Conservation (phyloP, 2,797 vertebrate species). For the Chaunax sp. region DNA sequence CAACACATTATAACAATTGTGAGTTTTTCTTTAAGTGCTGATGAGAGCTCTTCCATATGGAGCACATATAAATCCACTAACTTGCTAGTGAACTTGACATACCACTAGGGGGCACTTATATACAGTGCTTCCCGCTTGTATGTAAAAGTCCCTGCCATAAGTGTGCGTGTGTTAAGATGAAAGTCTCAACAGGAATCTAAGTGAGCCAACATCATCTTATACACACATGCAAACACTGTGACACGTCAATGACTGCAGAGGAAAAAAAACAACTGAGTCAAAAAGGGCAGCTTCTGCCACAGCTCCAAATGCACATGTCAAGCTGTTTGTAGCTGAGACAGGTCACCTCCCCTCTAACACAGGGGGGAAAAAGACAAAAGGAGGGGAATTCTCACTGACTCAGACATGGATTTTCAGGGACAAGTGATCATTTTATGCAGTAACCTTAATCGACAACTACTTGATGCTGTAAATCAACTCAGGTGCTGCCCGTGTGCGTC, state of each 20-base stretch:
- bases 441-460: constrained; percentile 88
- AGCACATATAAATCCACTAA: constrained; percentile 15
- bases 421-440: constrained; percentile 84
- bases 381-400: constrained; percentile 58
- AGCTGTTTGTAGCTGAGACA: constrained; percentile 44
- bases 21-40: constrained; percentile 10
- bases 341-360: constrained; percentile 28
- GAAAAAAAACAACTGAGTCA: constrained; percentile 34
- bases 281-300: constrained; percentile 34
- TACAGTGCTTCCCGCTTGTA: constrained; percentile 62
- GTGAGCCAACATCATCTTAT: constrained; percentile 29
- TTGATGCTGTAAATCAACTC: constrained; percentile 84
- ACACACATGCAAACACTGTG: constrained; percentile 19
- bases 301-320: constrained; percentile 20
- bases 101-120: constrained; percentile 83
- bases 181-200: constrained; percentile 38
- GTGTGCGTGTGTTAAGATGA: constrained; percentile 24
- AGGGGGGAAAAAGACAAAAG: constrained; percentile 16
- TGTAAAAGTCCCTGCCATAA: constrained; percentile 41
- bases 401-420: constrained; percentile 82
- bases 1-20: not conserved
- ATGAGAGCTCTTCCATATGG: constrained; percentile 24
- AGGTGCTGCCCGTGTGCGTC: constrained; percentile 25
- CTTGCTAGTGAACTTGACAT: constrained; percentile 38
- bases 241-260: constrained; percentile 41